Base-by-base conservation (phyloP, 2,113 vertebrate species). In the Speoplatyrhinus poulsoni region DNA sequence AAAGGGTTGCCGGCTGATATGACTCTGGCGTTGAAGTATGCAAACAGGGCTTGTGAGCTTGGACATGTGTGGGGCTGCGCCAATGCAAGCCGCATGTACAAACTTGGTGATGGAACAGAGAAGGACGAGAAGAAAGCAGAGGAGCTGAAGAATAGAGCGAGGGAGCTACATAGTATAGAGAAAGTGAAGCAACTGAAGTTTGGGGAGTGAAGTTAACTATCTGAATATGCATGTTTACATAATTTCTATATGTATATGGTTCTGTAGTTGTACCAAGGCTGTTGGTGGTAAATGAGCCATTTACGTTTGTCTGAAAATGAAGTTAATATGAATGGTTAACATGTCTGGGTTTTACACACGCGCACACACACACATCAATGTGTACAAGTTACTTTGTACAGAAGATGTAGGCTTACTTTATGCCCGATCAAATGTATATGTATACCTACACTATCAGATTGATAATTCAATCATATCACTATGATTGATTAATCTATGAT, bases 41-140 rank as follows among this genome's bases (percentile, higher is more conserved):
- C 97, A 0, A 67, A 93, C 87, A 94, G 90, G 67, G 96, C 94
- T 8, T 99, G 97, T 83, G 95, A 97, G 67, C 84, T 98, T 75
- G 96, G 96, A 73, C 96, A 99, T 1, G 17, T 96, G 0, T 98
- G 95, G 95, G 97, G 93, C 56, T 99, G 97, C 50, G 95, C 94
- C 67, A 99, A 99, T 1, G 96, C 96, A 74, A 98, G 97, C 63
- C 96, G 96, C 65, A 99, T 99, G 95, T 98, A 95, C 85, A 97
- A 83, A 81, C 87, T 98, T 10, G 97, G 97, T 15, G 96, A 99
- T 16, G 97, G 97, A 0, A 76, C 93, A 0, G 80, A 92, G 58
- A 96, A 92, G 83, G 91, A 96, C 0, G 94, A 95, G 26, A 88
- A 89, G 6, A 98, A 95, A 72, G 97, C 96, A 0, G 95, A 98